Conservation (phyloP, 2,888 invertebrate genomes). For the Caenorhabditis virilis region DNA sequence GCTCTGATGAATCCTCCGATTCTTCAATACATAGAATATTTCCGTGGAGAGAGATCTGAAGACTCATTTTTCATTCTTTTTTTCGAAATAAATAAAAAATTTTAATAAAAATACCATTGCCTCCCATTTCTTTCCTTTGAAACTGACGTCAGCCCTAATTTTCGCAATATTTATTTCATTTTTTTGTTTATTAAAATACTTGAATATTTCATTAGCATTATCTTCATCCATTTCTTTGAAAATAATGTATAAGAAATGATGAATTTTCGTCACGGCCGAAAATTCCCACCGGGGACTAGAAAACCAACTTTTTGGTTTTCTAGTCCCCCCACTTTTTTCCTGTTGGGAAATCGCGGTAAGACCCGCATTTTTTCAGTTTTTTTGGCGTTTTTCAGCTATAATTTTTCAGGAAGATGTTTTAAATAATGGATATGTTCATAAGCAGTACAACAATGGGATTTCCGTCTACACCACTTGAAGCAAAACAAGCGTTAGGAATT, state of each 20-base stretch:
- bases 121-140: slow-evolving; percentile 31
- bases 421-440: slow-evolving; percentile 34
- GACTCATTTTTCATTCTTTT: no score
- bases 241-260: slow-evolving; percentile 6
- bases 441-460: slow-evolving; percentile 33
- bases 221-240: slow-evolving; percentile 64
- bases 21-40: slow-evolving; percentile 42
- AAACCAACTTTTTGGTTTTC: neutral
- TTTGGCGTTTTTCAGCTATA: no score
- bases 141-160: slow-evolving; percentile 20
- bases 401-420: no score
- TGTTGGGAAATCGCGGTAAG: no score
- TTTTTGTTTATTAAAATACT: slow-evolving; percentile 41
- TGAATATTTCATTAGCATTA: slow-evolving; percentile 66
- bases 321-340: neutral
- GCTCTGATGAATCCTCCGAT: slow-evolving; percentile 33
- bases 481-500: slow-evolving; percentile 34
- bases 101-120: no score
- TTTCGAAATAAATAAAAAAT: no score
- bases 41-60: slow-evolving; percentile 40
- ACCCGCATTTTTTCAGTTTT: no score
- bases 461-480: slow-evolving; percentile 43
- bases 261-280: neutral
- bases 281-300: neutral
- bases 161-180: slow-evolving; percentile 20